Evolutionary conservation across 1,140 invertebrate species (phyloP), one percentile per base, ranked within the genome.

Genomic region (Drosophila tristis): DNA sequence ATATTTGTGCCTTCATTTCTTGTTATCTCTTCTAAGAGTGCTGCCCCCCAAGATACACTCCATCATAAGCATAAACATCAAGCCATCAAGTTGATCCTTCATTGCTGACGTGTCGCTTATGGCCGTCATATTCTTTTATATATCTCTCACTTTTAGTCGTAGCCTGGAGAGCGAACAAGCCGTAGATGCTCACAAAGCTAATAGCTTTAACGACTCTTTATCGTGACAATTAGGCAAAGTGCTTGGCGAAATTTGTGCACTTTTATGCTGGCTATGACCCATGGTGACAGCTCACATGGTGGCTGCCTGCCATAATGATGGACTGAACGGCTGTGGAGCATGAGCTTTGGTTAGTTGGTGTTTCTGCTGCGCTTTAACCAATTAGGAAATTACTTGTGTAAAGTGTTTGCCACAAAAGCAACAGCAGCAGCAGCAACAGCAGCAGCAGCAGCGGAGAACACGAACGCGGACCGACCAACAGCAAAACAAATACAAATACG

Each of bases 371-470:
- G 73, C 60, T 80, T 82, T 59, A 80, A 68, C 80, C 80, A 84
- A 84, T 84, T 84, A 85, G 80, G 59, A 84, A 85, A 84, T 85
- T 84, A 80, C 72, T 85, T 68, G 71, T 63, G 75, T 60, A 84
- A 84, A 82, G 57, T 60, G 80, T 55, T 66, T 66, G 60, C 73
- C 51, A 64, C 71, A 74, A 63, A 29, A 63, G 44, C 66, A 39
- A 23, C 15, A 15, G 35, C 16, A 20, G 43, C 2, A 25, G 23
- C 23, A 23, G 23, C 2, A 23, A 43, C 56, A 43, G n/a, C n/a
- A 63, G 44, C 66, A 39, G n/a, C 15, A 15, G 35, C 16, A 20
- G 43, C 2, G 4, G 60, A 43, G 23, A 29, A 29, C 26, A 5
- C 26, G 26, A 29, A 29, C 26, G 26, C 26, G 26, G 5, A 29